Evolutionary conservation across 2,888 invertebrate genomes (phyloP), one percentile per base, ranked within the genome.

Genomic region (Tachystola acroxantha): DNA sequence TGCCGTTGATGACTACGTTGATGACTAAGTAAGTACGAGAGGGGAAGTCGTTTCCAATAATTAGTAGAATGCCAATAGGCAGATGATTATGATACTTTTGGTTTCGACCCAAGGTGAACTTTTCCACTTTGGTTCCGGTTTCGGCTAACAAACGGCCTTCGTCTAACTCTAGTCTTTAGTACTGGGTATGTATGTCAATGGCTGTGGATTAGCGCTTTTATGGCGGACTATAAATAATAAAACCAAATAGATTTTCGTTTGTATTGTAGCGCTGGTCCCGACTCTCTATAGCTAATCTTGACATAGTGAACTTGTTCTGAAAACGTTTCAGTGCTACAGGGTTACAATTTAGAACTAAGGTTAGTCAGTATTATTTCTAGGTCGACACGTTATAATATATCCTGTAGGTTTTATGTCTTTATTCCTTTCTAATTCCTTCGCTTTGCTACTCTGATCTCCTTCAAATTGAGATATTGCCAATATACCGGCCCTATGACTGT

Each of bases 141-240:
- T 16, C 16, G 6, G 16, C 3, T 16, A 4, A 3, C 3, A 4
- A 16, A 6, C 6, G 16, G 6, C 16, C 16, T 16, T 16, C 16
- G 6, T 16, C 16, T 3, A 16, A 16, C 16, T 16, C 16, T 16
- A 16, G 16, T 56, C 54, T 58, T 53, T 45, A 56, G 50, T 56
- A 48, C 49, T 43, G 43, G 43, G 57, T 57, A 73, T 64, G 56
- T 66, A 51, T 75, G 74, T 65, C 73, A 75, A 75, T 77, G 63
- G 52, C 60, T 51, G 38, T 59, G 61, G 65, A 70, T 74, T 66
- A 64, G 47, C 52, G 48, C 63, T 69, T 78, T 78, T 76, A 76
- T 61, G 64, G 47, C 53, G 32, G 43, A 50, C 65, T 61, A 62
- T 75, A 74, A 73, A 75, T 73, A 72, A 49, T 47, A 44, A 42